Base-by-base conservation (phyloP, 2,797 vertebrate species). In the Rhyacichthys aspro region DNA sequence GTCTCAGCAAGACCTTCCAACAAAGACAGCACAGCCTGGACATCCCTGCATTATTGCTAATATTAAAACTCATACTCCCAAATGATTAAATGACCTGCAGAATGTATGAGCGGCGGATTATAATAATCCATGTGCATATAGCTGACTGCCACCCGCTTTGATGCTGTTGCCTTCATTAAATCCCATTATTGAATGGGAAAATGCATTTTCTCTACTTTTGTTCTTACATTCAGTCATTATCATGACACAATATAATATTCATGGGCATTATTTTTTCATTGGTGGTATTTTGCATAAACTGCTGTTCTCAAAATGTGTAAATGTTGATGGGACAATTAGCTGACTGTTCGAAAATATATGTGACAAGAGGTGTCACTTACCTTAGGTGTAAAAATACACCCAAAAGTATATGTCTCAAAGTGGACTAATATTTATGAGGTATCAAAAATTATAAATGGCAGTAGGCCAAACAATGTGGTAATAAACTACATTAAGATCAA, bases 81-180 rank as follows among this genome's bases (percentile, higher is more conserved):
- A 78, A 71, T 79, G 64, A 80, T 77, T 73, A 77, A 79, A 80
- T 72, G 65, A 81, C 68, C 70, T 39, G 46, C 61, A 75, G 75
- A 58, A 59, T 76, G 12, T 69, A 18, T 19, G 56, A 81, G 78
- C 19, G 42, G 38, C 50, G 39, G 46, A 73, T 78, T 59, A 70
- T 52, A 64, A 55, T 63, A 48, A 54, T 56, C 66, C n/a, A 5
- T 61, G 42, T 62, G 39, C 44, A 9, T 45, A 28, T 28, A 57
- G 56, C 59, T 54, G 59, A 38, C 49, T 47, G 59, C 19, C 33
- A 55, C 38, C 14, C 43, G 33, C 56, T 55, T 57, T 69, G 12
- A 50, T 63, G 37, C 59, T 34, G 67, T 63, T 58, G 32, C 32
- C 28, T 48, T 70, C 32, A 54, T 67, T 58, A 46, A 8, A 19